Conservation (phyloP, 2,113 vertebrate species). For the Pterophyllum scalare region DNA sequence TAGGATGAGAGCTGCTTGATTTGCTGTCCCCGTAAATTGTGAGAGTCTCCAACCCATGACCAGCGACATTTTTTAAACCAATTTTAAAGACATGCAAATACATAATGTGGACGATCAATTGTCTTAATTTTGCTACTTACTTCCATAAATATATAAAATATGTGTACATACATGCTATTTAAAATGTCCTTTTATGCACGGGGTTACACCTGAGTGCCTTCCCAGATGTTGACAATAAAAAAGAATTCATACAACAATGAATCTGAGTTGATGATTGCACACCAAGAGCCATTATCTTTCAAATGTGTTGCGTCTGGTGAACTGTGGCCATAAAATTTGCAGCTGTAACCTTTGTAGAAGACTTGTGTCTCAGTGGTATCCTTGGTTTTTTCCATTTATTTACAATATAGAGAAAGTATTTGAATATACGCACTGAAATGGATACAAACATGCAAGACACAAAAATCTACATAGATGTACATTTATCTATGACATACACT, state of each 20-base stretch:
- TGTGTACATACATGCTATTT: not conserved
- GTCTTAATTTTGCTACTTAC: not conserved
- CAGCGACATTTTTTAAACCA: not conserved
- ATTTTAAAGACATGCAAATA: not conserved
- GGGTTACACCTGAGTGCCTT: not conserved
- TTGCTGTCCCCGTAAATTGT: constrained; percentile 61
- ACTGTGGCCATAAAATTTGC: not conserved
- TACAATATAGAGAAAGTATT: not conserved
- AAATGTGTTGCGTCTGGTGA: not conserved
- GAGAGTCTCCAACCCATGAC: constrained; percentile 8
- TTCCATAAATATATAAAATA: not conserved
- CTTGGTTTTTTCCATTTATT: not conserved
- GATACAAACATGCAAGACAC: not conserved
- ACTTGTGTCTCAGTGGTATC: not conserved
- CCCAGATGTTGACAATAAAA: not conserved
- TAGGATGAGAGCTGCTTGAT: constrained; percentile 44
- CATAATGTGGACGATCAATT: not conserved
- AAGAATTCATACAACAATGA: not conserved
- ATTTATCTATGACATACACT: not conserved
- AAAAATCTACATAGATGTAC: not conserved
- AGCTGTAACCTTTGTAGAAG: not conserved
- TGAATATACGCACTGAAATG: not conserved
- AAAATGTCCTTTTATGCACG: not conserved
- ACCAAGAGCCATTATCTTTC: not conserved
- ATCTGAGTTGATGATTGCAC: not conserved